Base-by-base conservation (phyloP, 2,113 vertebrate genomes). In the Pelobates fuscus region DNA sequence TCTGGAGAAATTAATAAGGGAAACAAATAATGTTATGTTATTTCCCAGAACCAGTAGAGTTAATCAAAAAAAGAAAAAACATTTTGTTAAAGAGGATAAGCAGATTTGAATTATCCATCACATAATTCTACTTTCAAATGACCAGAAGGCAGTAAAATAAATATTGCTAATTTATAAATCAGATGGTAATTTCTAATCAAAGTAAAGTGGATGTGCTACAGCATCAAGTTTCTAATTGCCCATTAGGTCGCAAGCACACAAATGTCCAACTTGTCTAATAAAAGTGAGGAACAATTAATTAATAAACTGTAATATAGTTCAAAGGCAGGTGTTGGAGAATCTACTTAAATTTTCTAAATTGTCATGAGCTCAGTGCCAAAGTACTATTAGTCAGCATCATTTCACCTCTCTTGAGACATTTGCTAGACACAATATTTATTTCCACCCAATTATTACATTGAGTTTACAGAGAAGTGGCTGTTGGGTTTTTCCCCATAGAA, bases 141-240 rank as follows among this genome's bases (percentile, higher is more conserved):
- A 75, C 63, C 54, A 60, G 52, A 46, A 75, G 72, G 63, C 72
- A 59, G 72, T 75, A 67, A 67, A 59, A 66, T 61, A 75, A 75
- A 67, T 63, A 60, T 43, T 60, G 37, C 25, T 75, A 67, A 75
- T 75, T 75, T 75, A 67, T 75, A 67, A 67, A 67, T 75, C 54
- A 67, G 63, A 75, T 67, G 52, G 37, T 75, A 30, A 52, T 60
- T 67, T 75, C 63, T 75, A 67, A 74, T 74, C 59, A 74, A 44
- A 67, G 61, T 49, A 60, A 67, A 75, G 72, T 59, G 54, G 63
- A 49, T 67, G 49, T 30, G 52, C 25, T 60, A 57, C 63, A 49
- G 26, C 32, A 75, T 75, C 54, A 49, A 30, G 17, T 59, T 30
- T 59, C 25, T 67, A 75, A 75, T 75, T 75, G 63, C 37, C 63